A percentile compares a stretch with the other conserved stretches of the same genome.
Evolutionary conservation across 2,888 invertebrate genomes (phyloP).

Genomic region (Ligdia adustata): DNA sequence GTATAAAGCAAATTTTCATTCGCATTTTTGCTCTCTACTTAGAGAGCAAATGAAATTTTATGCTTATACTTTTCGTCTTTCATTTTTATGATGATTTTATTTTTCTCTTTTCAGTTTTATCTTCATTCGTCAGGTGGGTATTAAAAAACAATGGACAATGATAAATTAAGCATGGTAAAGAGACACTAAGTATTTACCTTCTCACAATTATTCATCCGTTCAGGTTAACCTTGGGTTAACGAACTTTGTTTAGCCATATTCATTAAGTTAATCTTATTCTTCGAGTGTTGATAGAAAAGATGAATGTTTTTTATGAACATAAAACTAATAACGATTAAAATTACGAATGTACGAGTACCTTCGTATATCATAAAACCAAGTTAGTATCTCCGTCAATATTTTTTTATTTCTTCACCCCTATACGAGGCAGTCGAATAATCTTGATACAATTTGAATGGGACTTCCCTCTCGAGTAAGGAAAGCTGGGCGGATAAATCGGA

Average conservation of each 20-base stretch:
- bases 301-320: too few relatives aligned
- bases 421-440: too few relatives aligned
- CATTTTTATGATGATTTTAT: not conserved
- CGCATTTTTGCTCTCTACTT: not conserved
- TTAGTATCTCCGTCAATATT: too few relatives aligned
- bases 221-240: not conserved
- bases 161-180: constrained; percentile 10
- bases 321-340: too few relatives aligned
- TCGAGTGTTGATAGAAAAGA: too few relatives aligned
- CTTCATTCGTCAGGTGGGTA: not conserved
- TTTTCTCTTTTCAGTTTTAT: not conserved
- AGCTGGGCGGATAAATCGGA: too few relatives aligned
- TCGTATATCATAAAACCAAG: too few relatives aligned
- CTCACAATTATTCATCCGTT: constrained; percentile 17
- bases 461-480: too few relatives aligned
- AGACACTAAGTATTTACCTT: constrained; percentile 10
- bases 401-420: too few relatives aligned
- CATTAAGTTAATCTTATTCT: not conserved
- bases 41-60: not conserved
- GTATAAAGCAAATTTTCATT: not conserved
- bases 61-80: not conserved
- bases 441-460: too few relatives aligned
- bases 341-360: too few relatives aligned
- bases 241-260: constrained; percentile 1
- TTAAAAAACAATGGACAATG: constrained; percentile 12